Conservation (phyloP, 2,113 vertebrate genomes). For the Tursiops truncatus region DNA sequence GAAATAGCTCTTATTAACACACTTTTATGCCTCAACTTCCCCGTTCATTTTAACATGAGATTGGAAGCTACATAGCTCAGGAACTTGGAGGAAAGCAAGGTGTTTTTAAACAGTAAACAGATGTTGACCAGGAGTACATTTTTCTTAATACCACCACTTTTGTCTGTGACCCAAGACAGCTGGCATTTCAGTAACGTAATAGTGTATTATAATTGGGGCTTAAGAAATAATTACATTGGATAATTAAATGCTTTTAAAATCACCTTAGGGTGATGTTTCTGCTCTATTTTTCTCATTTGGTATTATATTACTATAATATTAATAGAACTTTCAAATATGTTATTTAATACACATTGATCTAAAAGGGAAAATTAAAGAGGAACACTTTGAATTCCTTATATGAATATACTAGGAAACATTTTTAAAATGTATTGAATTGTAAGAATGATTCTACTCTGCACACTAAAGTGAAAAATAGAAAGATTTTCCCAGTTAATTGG, state of each 20-base stretch:
- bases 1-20: not conserved
- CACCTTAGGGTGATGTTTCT: not conserved
- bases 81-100: not conserved
- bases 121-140: not conserved
- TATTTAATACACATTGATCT: not conserved
- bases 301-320: not conserved
- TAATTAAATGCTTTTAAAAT: slow-evolving; percentile 25
- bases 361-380: slow-evolving; percentile 13
- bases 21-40: not conserved
- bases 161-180: not conserved
- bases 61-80: not conserved
- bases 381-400: not conserved
- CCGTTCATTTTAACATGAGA: not conserved
- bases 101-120: not conserved
- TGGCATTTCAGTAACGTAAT: not conserved
- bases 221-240: slow-evolving; percentile 4
- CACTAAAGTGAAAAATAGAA: not conserved
- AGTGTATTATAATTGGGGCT: not conserved
- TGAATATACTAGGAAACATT: not conserved
- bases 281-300: slow-evolving; percentile 11
- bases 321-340: slow-evolving; percentile 3
- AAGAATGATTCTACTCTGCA: not conserved
- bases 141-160: not conserved
- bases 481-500: slow-evolving; percentile 29
- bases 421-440: not conserved